Conservation (phyloP, 1,140 invertebrate genomes). For the Pseudomyrmex concolor region DNA sequence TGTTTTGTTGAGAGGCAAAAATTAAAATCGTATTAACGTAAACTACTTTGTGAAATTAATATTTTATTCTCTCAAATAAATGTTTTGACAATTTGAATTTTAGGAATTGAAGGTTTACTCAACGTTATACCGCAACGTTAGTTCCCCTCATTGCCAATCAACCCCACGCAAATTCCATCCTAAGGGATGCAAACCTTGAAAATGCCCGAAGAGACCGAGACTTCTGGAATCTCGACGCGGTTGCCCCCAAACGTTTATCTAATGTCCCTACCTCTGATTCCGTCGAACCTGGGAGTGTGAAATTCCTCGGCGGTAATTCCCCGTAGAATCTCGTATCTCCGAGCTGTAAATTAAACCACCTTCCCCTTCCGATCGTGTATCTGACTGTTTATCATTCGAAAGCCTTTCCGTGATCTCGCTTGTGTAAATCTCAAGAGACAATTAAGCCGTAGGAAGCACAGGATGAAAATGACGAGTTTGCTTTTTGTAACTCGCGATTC, state of each 20-base stretch:
- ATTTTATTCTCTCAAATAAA: neutral
- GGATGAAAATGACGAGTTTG: slow-evolving; percentile 9
- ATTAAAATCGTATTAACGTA: neutral
- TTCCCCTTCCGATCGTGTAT: slow-evolving; percentile 55
- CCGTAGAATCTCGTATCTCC: slow-evolving; percentile 63
- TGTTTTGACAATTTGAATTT: neutral
- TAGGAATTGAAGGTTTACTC: slow-evolving; percentile 9
- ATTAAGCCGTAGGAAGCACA: slow-evolving; percentile 27
- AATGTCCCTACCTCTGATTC: slow-evolving; percentile 62
- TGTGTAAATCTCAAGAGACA: slow-evolving; percentile 22
- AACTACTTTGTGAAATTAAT: neutral
- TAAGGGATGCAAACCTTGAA: slow-evolving; percentile 45
- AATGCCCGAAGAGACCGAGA: slow-evolving; percentile 64
- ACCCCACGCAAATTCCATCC: slow-evolving; percentile 39
- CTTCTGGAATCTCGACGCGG: slow-evolving; percentile 67
- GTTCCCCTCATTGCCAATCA: slow-evolving; percentile 34
- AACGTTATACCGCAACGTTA: neutral
- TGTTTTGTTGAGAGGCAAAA: neutral
- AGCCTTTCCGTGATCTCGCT: slow-evolving; percentile 20
- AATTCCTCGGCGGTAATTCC: slow-evolving; percentile 72
- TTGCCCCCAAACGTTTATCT: slow-evolving; percentile 73
- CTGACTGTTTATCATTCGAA: slow-evolving; percentile 59
- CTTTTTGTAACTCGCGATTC: slow-evolving; percentile 23
- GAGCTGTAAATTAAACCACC: slow-evolving; percentile 72
- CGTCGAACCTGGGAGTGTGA: slow-evolving; percentile 68